Conservation (phyloP, 1,140 invertebrate species). For the Lordiphosa collinella region DNA sequence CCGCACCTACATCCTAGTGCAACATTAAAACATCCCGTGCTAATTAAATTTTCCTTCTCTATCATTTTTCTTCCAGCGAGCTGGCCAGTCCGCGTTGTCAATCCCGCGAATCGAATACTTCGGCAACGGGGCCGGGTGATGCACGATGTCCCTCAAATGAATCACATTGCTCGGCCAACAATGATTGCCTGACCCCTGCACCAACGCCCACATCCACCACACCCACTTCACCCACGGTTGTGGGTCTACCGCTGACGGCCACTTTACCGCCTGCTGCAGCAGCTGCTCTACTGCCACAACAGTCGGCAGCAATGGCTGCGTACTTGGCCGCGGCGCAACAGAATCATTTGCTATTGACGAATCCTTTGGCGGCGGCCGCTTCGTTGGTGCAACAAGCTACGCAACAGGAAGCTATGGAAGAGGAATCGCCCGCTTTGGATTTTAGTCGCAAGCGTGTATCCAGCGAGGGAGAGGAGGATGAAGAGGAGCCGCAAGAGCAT, state of each 20-base stretch:
- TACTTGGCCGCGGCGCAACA: constrained; percentile 86
- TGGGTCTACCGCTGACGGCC: constrained; percentile 80
- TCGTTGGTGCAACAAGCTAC: constrained; percentile 81
- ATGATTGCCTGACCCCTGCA: constrained; percentile 81
- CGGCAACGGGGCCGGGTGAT: constrained; percentile 67
- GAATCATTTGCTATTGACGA: constrained; percentile 88
- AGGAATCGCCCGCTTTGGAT: constrained; percentile 84
- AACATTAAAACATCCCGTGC: too few relatives aligned
- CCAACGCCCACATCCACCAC: constrained; percentile 79
- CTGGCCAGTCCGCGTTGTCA: constrained; percentile 87
- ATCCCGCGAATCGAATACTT: constrained; percentile 86
- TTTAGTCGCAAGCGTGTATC: constrained; percentile 85
- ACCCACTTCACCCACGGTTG: constrained; percentile 78
- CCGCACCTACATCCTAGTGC: too few relatives aligned
- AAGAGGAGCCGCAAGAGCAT: constrained; percentile 36
- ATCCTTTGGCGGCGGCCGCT: constrained; percentile 84
- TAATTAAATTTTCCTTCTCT: neutral
- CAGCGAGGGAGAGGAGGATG: constrained; percentile 40
- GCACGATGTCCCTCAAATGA: constrained; percentile 85
- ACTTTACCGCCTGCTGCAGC: constrained; percentile 81
- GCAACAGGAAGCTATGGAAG: constrained; percentile 66
- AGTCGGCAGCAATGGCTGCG: constrained; percentile 88
- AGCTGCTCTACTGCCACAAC: constrained; percentile 85
- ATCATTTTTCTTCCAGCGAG: constrained; percentile 83
- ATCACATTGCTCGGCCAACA: constrained; percentile 84